Conservation (phyloP, 1,140 invertebrate genomes). For the Thaumatotibia leucotreta region DNA sequence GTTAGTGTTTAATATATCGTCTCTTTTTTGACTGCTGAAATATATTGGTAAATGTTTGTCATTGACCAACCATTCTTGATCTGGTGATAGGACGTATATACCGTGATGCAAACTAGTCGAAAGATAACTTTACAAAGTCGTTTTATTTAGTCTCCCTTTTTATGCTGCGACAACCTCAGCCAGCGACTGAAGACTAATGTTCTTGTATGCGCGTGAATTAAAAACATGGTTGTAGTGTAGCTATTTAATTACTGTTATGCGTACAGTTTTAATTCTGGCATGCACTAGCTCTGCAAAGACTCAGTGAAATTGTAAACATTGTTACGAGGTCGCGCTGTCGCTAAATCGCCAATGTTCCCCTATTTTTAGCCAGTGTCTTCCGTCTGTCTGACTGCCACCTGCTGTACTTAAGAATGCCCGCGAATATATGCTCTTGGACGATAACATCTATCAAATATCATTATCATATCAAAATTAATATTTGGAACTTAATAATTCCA, state of each 20-base stretch:
- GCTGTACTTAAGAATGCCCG: slow-evolving; percentile 37
- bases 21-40: too few species aligned
- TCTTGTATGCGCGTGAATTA: background rate
- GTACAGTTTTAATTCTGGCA: slow-evolving; percentile 3
- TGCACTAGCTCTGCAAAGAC: slow-evolving; percentile 5
- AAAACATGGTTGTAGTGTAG: background rate
- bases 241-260: background rate
- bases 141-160: too few species aligned
- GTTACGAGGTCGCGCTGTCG: slow-evolving; percentile 58
- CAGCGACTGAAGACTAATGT: too few species aligned
- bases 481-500: background rate
- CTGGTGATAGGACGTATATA: too few species aligned
- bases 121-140: too few species aligned
- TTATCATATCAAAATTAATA: background rate
- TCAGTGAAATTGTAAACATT: slow-evolving; percentile 54
- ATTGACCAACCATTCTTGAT: too few species aligned
- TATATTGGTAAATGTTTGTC: too few species aligned
- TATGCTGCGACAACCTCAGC: too few species aligned
- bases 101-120: too few species aligned
- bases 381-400: slow-evolving; percentile 69
- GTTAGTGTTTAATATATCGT: too few species aligned
- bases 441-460: background rate
- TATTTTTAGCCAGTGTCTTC: slow-evolving; percentile 70
- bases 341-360: slow-evolving; percentile 56
- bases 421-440: slow-evolving; percentile 28